Percentiles rank a stretch among this genome's conserved stretches.
These are phyloP conservation scores for Poecile montanus DNA, from an alignment of 2,797 vertebrate species.

Conservation along the genomic window DNA sequence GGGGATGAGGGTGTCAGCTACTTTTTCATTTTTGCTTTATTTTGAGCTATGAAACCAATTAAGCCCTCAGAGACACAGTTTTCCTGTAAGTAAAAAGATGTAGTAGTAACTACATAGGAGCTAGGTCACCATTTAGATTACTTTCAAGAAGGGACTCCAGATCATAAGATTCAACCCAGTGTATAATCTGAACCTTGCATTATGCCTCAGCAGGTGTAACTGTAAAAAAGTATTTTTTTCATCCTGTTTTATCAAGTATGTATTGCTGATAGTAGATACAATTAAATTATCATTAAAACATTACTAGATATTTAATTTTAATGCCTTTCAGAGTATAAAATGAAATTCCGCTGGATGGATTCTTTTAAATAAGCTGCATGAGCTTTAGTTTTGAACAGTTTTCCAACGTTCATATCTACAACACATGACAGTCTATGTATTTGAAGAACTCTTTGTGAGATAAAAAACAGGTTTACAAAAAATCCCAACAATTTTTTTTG, in stretches of 20 bases:
- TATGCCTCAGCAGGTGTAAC: neutral
- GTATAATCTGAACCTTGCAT: neutral
- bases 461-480: neutral
- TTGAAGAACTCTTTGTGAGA: neutral
- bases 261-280: neutral
- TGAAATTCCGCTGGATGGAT: neutral
- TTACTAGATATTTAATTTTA: neutral
- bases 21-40: neutral
- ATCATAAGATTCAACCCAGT: neutral
- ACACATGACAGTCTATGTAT: neutral
- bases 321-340: neutral
- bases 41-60: neutral
- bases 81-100: neutral
- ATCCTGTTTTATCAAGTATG: neutral
- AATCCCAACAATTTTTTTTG: neutral
- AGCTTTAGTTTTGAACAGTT: neutral
- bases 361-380: neutral
- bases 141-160: neutral
- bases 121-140: neutral
- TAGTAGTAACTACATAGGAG: neutral
- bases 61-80: neutral
- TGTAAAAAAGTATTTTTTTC: neutral
- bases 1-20: neutral
- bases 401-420: neutral
- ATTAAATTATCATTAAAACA: neutral